Percentiles rank a stretch among this genome's conserved stretches.
Evolutionary conservation across 2,888 invertebrate species (phyloP).

Genomic region (Sclerodermus sp.): DNA sequence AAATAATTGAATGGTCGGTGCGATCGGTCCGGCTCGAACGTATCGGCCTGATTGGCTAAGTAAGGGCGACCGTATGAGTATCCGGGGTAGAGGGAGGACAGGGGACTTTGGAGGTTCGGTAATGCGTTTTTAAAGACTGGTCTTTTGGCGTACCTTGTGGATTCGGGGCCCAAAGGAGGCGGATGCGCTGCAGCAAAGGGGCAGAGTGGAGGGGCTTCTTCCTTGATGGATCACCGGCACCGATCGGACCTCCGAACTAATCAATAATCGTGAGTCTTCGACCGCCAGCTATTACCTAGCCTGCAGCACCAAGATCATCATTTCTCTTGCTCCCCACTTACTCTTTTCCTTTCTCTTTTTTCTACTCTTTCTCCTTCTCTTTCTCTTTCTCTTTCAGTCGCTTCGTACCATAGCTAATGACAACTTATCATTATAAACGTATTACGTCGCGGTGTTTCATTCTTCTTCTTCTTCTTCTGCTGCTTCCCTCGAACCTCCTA

Average conservation of each 20-base stretch:
- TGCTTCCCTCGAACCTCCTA: slow-evolving; percentile 7
- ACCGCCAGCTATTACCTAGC: slow-evolving; percentile 45
- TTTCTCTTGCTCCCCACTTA: slow-evolving; percentile 37
- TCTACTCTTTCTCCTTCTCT: slow-evolving; percentile 11
- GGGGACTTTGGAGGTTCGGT: slow-evolving; percentile 32
- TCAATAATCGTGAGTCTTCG: slow-evolving; percentile 53
- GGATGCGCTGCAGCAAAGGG: slow-evolving; percentile 24
- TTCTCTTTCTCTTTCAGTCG: slow-evolving; percentile 10
- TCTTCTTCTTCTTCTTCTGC: slow-evolving; percentile 16
- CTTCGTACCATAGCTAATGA: slow-evolving; percentile 36
- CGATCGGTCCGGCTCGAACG: slow-evolving; percentile 46
- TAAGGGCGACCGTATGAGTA: slow-evolving; percentile 1
- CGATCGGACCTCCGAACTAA: slow-evolving; percentile 56
- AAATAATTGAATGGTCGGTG: slow-evolving; percentile 55
- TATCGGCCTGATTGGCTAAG: slow-evolving; percentile 53
- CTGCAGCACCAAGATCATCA: slow-evolving; percentile 48
- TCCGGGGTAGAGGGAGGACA: background rate
- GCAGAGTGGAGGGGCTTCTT: slow-evolving; percentile 32
- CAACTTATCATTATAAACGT: slow-evolving; percentile 52
- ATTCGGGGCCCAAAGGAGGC: slow-evolving; percentile 19
- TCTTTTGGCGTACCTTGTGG: slow-evolving; percentile 35
- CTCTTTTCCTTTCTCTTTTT: slow-evolving; percentile 14
- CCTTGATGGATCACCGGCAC: slow-evolving; percentile 56
- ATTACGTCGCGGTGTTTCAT: slow-evolving; percentile 34
- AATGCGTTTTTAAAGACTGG: slow-evolving; percentile 59